A percentile compares a stretch with the other conserved stretches of the same genome.
These are phyloP conservation scores for Himalopsyche phryganea DNA, from an alignment of 1,140 invertebrate genomes.

Conservation along the genomic window DNA sequence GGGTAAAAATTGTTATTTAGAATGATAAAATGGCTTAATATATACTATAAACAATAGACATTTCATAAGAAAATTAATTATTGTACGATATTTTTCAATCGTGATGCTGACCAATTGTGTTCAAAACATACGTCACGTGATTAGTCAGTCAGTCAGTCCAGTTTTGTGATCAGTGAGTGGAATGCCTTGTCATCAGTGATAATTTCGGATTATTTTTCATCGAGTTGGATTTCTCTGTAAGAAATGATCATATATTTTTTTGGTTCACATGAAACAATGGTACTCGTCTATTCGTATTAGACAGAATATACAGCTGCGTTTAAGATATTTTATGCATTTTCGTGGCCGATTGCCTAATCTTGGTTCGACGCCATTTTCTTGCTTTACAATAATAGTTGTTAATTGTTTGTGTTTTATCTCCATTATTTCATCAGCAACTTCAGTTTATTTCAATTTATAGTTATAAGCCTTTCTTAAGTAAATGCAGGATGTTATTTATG, in stretches of 20 bases:
- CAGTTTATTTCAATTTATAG: too few relatives aligned
- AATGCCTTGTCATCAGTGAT: conserved; percentile 56
- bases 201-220: conserved; percentile 43
- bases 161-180: conserved; percentile 55
- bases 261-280: not conserved
- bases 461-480: not conserved
- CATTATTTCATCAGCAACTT: too few relatives aligned
- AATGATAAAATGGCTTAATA: too few relatives aligned
- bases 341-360: conserved; percentile 35
- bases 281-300: not conserved
- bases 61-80: not conserved
- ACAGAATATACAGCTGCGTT: not conserved
- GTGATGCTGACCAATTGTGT: conserved; percentile 19
- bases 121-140: conserved; percentile 45
- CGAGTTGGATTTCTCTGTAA: conserved; percentile 42
- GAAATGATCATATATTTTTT: conserved; percentile 38
- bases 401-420: conserved; percentile 4
- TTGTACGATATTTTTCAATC: too few relatives aligned
- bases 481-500: not conserved
- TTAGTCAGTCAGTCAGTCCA: conserved; percentile 40
- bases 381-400: conserved; percentile 34
- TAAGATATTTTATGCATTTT: conserved; percentile 48
- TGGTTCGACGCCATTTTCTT: conserved; percentile 55
- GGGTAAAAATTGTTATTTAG: too few relatives aligned
- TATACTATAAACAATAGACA: too few relatives aligned